Evolutionary conservation across 2,888 invertebrate species (phyloP).

Genomic region (Apotomis capreana): DNA sequence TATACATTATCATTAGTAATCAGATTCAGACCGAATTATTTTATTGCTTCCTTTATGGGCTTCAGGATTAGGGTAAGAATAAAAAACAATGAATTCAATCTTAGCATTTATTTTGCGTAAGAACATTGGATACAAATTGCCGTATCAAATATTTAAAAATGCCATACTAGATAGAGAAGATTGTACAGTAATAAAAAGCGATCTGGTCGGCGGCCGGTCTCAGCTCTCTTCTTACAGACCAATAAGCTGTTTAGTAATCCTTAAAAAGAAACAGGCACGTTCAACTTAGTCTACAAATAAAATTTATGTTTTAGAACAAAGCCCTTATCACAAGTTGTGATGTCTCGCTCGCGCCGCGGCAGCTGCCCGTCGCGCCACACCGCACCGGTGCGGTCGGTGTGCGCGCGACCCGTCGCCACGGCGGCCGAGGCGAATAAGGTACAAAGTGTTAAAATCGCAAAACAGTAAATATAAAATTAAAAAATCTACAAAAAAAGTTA

Average conservation of each 20-base stretch:
- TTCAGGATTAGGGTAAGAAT: neutral
- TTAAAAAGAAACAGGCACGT: conserved; percentile 67
- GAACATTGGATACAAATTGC: conserved; percentile 78
- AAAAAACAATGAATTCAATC: conserved; percentile 57
- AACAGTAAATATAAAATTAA: conserved; percentile 57
- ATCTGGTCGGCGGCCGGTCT: conserved; percentile 50
- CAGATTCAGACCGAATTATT: no score
- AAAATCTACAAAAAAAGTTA: conserved; percentile 57
- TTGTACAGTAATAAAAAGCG: conserved; percentile 75
- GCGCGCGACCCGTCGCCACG: conserved; percentile 1
- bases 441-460: conserved; percentile 51
- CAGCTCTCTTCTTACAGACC: neutral
- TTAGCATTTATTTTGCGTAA: conserved; percentile 78
- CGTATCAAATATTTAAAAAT: conserved; percentile 80
- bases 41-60: no score
- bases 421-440: conserved; percentile 45
- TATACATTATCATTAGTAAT: no score
- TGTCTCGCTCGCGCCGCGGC: conserved; percentile 54
- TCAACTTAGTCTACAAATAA: conserved; percentile 68
- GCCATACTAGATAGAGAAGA: conserved; percentile 70
- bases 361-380: conserved; percentile 40
- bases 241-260: conserved; percentile 41
- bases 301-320: conserved; percentile 62
- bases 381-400: neutral
- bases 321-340: conserved; percentile 75